Conservation (phyloP, 1,140 invertebrate genomes). For the Archivesica marissinica region DNA sequence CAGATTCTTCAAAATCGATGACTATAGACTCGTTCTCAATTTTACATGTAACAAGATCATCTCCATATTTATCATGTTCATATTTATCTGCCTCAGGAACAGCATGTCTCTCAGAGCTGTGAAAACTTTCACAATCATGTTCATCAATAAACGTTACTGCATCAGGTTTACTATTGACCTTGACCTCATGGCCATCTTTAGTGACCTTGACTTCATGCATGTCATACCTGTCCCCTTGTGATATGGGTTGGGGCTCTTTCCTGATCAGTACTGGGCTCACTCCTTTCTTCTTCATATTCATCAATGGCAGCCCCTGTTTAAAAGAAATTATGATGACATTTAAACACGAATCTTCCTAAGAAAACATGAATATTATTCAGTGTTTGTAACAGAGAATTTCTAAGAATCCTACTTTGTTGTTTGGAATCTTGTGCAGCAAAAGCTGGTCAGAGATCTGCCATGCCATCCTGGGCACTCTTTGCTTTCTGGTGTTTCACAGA, state of each 20-base stretch:
- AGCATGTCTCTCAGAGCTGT: neutral
- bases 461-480: no score
- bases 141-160: neutral
- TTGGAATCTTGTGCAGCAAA: no score
- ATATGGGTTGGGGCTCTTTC: neutral
- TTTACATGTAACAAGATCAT: no score
- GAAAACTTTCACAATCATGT: neutral
- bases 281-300: conserved; percentile 31
- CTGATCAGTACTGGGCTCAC: neutral
- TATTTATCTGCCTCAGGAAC: neutral
- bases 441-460: no score
- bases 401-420: no score
- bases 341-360: no score
- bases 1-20: conserved; percentile 12
- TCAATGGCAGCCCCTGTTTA: conserved; percentile 16
- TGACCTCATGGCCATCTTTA: neutral
- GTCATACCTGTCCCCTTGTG: conserved; percentile 35
- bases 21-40: no score
- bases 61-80: no score
- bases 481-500: no score
- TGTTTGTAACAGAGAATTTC: no score
- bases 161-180: neutral
- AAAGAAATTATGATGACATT: neutral
- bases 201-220: neutral
- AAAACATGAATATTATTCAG: no score